Conservation (phyloP, 2,113 vertebrate genomes). For the Puma concolor region DNA sequence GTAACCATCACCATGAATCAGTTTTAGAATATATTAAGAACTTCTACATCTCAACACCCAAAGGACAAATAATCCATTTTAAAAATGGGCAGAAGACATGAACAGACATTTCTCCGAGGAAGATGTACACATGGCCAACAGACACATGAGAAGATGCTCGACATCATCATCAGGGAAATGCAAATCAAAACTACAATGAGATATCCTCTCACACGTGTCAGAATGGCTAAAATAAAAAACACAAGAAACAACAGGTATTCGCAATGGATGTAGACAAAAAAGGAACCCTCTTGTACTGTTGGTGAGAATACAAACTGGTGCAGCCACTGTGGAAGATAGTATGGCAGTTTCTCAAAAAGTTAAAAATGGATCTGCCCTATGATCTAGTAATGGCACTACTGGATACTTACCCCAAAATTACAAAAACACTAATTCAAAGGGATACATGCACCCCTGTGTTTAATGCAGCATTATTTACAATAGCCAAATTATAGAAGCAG, state of each 20-base stretch:
- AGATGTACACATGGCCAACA: not conserved
- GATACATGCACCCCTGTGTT: not conserved
- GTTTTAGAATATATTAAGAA: not conserved
- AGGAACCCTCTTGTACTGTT: not conserved
- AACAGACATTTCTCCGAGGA: not conserved
- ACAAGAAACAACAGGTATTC: not conserved
- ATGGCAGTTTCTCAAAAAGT: not conserved
- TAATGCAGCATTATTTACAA: not conserved
- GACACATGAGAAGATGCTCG: too few species aligned
- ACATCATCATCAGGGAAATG: too few species aligned
- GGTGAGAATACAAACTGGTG: not conserved
- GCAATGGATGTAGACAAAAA: not conserved
- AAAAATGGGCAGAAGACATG: not conserved
- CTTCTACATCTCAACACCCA: not conserved
- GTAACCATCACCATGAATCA: not conserved
- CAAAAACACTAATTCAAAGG: not conserved
- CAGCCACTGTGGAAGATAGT: not conserved
- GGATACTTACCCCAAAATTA: not conserved
- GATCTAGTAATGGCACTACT: not conserved
- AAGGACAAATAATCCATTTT: not conserved
- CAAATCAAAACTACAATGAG: too few species aligned
- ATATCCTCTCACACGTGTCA: not conserved
- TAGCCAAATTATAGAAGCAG: too few species aligned
- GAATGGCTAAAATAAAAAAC: not conserved
- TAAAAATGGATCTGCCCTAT: not conserved